A percentile compares a stretch with the other conserved stretches of the same genome.
Conservation (phyloP, 2,797 vertebrate species). For the Helarctos malayanus region DNA sequence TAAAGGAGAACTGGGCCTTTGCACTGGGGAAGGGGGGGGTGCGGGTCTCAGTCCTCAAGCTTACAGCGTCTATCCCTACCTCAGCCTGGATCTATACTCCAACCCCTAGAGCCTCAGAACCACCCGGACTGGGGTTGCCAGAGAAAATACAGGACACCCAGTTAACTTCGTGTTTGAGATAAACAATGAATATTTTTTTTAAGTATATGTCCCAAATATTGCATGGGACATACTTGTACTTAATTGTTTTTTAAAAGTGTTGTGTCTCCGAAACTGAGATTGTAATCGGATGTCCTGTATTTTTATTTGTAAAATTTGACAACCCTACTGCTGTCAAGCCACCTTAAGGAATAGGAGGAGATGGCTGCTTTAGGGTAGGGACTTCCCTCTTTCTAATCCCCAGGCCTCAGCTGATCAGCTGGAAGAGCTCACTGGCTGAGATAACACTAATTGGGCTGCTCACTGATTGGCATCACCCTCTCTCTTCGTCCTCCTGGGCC, state of each 20-base stretch:
- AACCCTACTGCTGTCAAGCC: not conserved
- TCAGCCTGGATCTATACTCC: not conserved
- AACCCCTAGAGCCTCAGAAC: not conserved
- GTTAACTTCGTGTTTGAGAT: slow-evolving; percentile 43
- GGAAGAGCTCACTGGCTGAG: slow-evolving; percentile 57
- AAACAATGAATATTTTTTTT: not conserved
- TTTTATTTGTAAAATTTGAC: slow-evolving; percentile 54
- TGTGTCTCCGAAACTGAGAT: slow-evolving; percentile 25
- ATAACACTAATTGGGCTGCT: slow-evolving; percentile 75
- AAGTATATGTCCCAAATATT: slow-evolving; percentile 16
- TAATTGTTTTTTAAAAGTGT: not conserved
- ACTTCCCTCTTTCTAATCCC: slow-evolving; percentile 66
- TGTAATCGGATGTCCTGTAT: slow-evolving; percentile 26
- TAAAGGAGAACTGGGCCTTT: not conserved
- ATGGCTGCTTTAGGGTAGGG: not conserved
- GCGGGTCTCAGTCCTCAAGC: not conserved
- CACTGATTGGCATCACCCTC: slow-evolving; percentile 72
- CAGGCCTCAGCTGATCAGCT: slow-evolving; percentile 34
- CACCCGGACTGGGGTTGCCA: not conserved
- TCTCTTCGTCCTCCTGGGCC: slow-evolving; percentile 51
- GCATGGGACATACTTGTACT: not conserved
- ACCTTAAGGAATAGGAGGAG: slow-evolving; percentile 24
- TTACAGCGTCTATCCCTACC: not conserved
- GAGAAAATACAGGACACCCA: not conserved
- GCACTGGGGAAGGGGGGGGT: not conserved